Conservation (phyloP, 2,888 invertebrate genomes). For the Gandaritis pyraliata region DNA sequence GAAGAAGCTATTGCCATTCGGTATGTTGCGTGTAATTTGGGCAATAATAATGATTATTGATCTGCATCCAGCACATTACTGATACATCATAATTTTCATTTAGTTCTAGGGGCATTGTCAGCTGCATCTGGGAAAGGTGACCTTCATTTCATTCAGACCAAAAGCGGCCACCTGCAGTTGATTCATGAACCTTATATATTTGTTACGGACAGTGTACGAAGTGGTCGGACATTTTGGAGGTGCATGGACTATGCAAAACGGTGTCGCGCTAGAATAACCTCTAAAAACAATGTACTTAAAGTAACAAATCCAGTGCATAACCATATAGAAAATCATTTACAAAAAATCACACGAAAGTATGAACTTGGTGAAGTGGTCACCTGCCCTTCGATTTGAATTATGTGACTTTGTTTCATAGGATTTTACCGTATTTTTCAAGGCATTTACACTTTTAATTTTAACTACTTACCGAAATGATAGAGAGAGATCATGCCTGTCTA, state of each 20-base stretch:
- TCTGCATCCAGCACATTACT: not conserved
- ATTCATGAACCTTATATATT: constrained; percentile 80
- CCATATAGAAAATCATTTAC: constrained; percentile 72
- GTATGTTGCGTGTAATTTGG: not conserved
- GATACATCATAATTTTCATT: constrained; percentile 30
- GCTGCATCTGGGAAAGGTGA: constrained; percentile 68
- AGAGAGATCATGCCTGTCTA: too few species aligned
- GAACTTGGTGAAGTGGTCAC: constrained; percentile 77
- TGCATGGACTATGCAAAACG: constrained; percentile 81
- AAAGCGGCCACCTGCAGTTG: constrained; percentile 78
- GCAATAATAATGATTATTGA: not conserved
- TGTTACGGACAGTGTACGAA: constrained; percentile 79
- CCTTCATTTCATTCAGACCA: constrained; percentile 79
- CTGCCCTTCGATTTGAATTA: constrained; percentile 67
- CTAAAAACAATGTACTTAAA: constrained; percentile 74
- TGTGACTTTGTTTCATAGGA: too few species aligned
- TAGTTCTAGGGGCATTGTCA: constrained; percentile 67
- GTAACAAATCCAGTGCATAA: constrained; percentile 80
- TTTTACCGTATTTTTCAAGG: too few species aligned
- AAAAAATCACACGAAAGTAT: constrained; percentile 74
- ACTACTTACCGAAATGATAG: too few species aligned
- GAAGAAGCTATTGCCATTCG: not conserved
- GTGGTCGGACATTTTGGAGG: constrained; percentile 80
- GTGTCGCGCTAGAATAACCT: constrained; percentile 79
- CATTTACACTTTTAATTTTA: too few species aligned